Conservation (phyloP, 2,797 vertebrate species). For the Valencia hispanica region DNA sequence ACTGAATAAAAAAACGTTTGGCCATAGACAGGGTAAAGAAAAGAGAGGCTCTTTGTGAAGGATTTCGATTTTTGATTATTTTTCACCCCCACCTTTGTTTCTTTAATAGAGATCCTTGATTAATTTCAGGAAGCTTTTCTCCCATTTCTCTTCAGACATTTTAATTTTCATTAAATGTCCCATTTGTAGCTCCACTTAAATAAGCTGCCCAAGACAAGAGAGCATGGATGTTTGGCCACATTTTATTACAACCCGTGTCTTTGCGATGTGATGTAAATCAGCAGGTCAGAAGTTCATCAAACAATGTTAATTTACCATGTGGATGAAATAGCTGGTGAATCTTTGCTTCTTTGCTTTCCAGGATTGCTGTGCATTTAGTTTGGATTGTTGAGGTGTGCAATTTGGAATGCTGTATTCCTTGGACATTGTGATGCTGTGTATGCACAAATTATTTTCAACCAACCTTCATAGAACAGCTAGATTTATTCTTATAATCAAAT, state of each 20-base stretch:
- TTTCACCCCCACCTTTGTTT: conserved; percentile 64
- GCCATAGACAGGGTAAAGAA: conserved; percentile 40
- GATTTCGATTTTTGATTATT: conserved; percentile 72
- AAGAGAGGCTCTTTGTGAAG: conserved; percentile 57
- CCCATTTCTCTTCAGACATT: conserved; percentile 63
- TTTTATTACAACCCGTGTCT: conserved; percentile 74
- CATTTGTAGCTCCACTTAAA: conserved; percentile 65
- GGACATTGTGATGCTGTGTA: no score
- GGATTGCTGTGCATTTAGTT: no score
- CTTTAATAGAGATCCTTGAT: conserved; percentile 72
- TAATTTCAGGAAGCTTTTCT: conserved; percentile 72
- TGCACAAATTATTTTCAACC: no score
- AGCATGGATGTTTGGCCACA: conserved; percentile 43
- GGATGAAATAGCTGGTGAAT: conserved; percentile 43
- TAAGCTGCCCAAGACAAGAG: conserved; percentile 58
- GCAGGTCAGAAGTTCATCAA: conserved; percentile 69
- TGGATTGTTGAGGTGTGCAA: no score
- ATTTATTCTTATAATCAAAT: no score
- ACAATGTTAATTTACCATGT: conserved; percentile 69
- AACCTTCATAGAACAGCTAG: no score
- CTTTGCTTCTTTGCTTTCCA: no score
- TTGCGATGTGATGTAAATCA: conserved; percentile 75
- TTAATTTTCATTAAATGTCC: conserved; percentile 75
- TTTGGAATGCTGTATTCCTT: no score
- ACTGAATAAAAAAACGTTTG: conserved; percentile 52